Evolutionary conservation across 23 tunicate genomes (phyloP).

Genomic region (Oikopleura dioica): DNA sequence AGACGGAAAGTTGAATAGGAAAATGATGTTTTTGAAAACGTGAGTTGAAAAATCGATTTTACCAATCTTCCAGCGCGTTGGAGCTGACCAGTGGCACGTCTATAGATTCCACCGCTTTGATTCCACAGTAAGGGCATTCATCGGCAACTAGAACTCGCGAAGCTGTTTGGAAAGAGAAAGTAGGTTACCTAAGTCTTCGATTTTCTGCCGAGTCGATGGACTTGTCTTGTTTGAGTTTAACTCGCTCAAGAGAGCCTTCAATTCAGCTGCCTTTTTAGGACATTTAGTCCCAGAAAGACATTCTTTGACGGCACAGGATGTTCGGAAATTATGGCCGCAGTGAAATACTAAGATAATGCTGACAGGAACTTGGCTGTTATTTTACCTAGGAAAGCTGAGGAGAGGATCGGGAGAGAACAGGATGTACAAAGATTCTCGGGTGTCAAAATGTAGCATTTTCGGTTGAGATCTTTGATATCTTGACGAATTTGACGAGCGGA

Average conservation of each 20-base stretch:
- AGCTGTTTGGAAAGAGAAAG: too few relatives aligned
- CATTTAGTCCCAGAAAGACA: too few relatives aligned
- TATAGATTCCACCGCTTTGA: conserved; percentile 30
- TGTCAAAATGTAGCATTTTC: conserved; percentile 36
- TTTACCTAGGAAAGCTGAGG: conserved; percentile 22
- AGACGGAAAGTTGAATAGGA: too few relatives aligned
- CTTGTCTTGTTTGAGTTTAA: too few relatives aligned
- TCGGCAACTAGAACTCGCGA: too few relatives aligned
- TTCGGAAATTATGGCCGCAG: background rate
- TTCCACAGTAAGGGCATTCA: conserved; percentile 56
- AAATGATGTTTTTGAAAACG: too few relatives aligned
- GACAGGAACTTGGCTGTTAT: background rate
- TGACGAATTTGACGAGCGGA: conserved; percentile 50
- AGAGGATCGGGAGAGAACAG: conserved; percentile 27
- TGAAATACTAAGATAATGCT: background rate
- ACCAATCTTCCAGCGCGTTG: conserved; percentile 13
- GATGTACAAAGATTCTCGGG: conserved; percentile 25
- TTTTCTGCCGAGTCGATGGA: too few relatives aligned
- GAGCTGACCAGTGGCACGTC: conserved; percentile 24
- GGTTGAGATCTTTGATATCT: conserved; percentile 55
- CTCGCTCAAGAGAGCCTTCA: too few relatives aligned
- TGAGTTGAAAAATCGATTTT: too few relatives aligned
- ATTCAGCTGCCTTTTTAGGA: too few relatives aligned
- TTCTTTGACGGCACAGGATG: background rate
- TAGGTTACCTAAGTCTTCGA: too few relatives aligned